Evolutionary conservation across 2,888 invertebrate species (phyloP), one percentile per base, ranked within the genome.

Genomic region (Trichogramma evanescens): DNA sequence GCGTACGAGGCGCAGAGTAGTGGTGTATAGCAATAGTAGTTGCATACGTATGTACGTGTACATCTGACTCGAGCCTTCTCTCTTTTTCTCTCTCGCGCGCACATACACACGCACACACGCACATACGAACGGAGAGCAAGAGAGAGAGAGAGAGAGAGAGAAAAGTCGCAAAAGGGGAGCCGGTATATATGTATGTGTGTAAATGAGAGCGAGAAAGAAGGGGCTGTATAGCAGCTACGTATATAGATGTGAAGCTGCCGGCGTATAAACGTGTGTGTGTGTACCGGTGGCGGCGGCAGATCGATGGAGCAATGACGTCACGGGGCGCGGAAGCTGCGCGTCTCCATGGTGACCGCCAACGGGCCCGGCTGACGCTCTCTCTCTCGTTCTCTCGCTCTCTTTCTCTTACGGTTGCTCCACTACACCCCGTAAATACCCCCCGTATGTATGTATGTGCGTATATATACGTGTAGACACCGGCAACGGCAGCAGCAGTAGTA

Each of bases 241-340:
- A n/a, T 51, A 26, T 26, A 26, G 26, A 26, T 26, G 26, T 26
- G 26, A 26, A 26, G 26, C 26, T 26, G 26, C 26, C 26, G 26
- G 26, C 26, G 26, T 26, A 1, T 26, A 26, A 26, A 26, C 26
- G 26, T 26, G 26, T 26, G 26, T 26, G 3, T 26, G 26, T 1
- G 26, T 26, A 26, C 26, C 26, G 26, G 26, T 3, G 26, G 45
- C 6, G 46, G 48, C 43, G 69, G 71, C 72, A 71, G 73, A 76
- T 77, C 76, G 77, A 77, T 77, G 75, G 73, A 75, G 77, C 77
- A 69, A 72, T 76, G 77, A 76, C 75, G 77, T 77, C 76, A 76
- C 75, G 69, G 71, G 71, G 74, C 68, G 72, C 73, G 74, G 76
- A 77, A 70, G 75, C 76, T 77, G 77, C 26, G 26, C 73, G 76